Evolutionary conservation across 2,888 invertebrate species (phyloP).

Genomic region (Hirtodrosophila duncani): DNA sequence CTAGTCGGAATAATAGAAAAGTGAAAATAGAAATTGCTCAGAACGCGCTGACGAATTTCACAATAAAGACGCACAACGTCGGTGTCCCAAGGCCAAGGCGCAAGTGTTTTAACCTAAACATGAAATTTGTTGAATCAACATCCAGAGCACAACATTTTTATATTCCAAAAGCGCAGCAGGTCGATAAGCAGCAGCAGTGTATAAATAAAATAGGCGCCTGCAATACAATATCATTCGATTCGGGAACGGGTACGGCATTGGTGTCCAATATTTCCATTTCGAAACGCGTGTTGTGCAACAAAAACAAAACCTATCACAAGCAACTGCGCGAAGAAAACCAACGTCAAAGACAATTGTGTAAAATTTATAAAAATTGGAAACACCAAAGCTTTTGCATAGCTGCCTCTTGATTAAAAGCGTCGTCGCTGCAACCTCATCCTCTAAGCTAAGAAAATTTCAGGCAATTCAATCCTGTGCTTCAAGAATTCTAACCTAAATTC

Average conservation of each 20-base stretch:
- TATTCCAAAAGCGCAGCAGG: constrained; percentile 38
- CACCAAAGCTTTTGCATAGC: constrained; percentile 77
- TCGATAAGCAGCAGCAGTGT: constrained; percentile 41
- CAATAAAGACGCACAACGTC: constrained; percentile 43
- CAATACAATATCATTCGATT: constrained; percentile 50
- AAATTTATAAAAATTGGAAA: constrained; percentile 74
- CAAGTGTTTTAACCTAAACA: constrained; percentile 73
- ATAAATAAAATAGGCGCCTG: constrained; percentile 58
- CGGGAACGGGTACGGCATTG: constrained; percentile 43
- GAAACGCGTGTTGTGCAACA: constrained; percentile 50
- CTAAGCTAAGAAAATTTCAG: constrained; percentile 6
- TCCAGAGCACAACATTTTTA: constrained; percentile 61
- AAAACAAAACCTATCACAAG: too few species aligned
- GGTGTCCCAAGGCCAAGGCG: constrained; percentile 51
- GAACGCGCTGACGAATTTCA: constrained; percentile 37
- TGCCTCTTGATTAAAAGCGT: constrained; percentile 75
- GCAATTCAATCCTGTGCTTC: too few species aligned
- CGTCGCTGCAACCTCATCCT: constrained; percentile 1
- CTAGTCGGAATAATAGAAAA: constrained; percentile 16
- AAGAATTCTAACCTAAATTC: constrained; percentile 56
- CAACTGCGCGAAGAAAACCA: constrained; percentile 43
- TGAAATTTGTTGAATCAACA: constrained; percentile 78
- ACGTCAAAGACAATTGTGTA: constrained; percentile 57
- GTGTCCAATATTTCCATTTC: constrained; percentile 52
- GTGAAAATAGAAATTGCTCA: constrained; percentile 4